Conservation (phyloP, 2,113 vertebrate species). For the Sphyrna mokarran region DNA sequence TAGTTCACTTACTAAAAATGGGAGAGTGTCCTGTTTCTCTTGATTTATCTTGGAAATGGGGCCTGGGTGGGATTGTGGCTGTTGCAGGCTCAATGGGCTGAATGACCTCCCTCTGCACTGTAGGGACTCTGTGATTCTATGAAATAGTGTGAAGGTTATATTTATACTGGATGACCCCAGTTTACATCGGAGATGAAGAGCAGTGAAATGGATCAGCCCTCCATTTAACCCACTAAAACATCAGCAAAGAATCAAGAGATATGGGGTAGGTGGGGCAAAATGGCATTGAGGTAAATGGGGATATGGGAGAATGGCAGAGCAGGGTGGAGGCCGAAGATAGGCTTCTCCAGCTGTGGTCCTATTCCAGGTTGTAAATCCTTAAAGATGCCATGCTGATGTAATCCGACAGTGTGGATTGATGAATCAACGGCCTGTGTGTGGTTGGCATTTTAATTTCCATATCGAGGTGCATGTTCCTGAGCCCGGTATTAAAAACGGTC, state of each 20-base stretch:
- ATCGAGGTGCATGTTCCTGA: not conserved
- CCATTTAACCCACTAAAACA: not conserved
- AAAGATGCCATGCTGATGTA: not conserved
- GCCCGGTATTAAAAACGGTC: no score
- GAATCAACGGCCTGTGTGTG: not conserved
- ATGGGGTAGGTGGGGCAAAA: no score
- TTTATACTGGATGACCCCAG: not conserved
- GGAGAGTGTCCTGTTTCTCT: not conserved
- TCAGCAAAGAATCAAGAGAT: not conserved
- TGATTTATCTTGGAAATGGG: not conserved
- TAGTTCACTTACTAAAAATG: not conserved
- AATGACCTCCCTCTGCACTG: no score
- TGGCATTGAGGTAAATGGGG: no score
- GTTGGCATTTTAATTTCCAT: not conserved
- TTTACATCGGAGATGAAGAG: not conserved
- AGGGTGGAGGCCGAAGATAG: no score
- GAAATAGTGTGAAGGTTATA: not conserved
- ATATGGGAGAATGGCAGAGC: no score
- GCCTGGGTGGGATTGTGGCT: no score
- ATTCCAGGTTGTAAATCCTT: not conserved
- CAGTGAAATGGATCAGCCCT: not conserved
- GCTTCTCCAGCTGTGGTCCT: no score
- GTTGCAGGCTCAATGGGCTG: no score
- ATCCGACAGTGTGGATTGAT: not conserved
- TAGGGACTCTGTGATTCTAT: no score